phyloP scores from a whole-genome alignment of 2,888 invertebrate genomes.

The Embidobia sp. region DNA sequence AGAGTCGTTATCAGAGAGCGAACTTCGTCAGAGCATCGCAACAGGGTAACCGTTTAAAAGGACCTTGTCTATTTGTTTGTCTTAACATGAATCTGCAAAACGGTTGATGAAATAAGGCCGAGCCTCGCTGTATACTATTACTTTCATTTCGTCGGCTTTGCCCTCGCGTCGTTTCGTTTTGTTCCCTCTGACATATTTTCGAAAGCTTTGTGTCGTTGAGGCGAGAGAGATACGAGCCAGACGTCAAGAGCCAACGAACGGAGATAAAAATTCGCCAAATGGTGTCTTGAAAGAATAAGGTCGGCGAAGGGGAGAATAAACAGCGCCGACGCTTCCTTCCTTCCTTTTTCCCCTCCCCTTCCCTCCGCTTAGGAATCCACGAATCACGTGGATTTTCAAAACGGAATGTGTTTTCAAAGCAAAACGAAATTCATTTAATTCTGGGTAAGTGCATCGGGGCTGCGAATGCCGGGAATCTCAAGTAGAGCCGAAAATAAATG shows the following conservation, averaged over 20 bases:
- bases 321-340: neutral
- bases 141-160: conserved; percentile 62
- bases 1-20: conserved; percentile 45
- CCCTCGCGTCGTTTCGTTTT: conserved; percentile 66
- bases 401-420: conserved; percentile 37
- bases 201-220: conserved; percentile 69
- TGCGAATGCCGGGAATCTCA: conserved; percentile 18
- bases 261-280: conserved; percentile 51
- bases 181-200: conserved; percentile 73
- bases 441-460: conserved; percentile 20
- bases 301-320: conserved; percentile 1
- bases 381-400: conserved; percentile 22
- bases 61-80: conserved; percentile 71
- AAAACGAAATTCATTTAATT: conserved; percentile 48
- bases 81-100: conserved; percentile 67
- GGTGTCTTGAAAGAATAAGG: conserved; percentile 30
- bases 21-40: conserved; percentile 25
- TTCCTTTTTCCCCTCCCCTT: conserved; percentile 4
- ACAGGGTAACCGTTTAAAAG: conserved; percentile 55
- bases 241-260: conserved; percentile 46
- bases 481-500: conserved; percentile 27
- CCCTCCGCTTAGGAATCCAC: conserved; percentile 11
- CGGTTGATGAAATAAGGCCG: conserved; percentile 64
- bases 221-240: conserved; percentile 57
- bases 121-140: conserved; percentile 44